Conservation (phyloP, 2,113 vertebrate species). For the Nyctereutes procyonoides region DNA sequence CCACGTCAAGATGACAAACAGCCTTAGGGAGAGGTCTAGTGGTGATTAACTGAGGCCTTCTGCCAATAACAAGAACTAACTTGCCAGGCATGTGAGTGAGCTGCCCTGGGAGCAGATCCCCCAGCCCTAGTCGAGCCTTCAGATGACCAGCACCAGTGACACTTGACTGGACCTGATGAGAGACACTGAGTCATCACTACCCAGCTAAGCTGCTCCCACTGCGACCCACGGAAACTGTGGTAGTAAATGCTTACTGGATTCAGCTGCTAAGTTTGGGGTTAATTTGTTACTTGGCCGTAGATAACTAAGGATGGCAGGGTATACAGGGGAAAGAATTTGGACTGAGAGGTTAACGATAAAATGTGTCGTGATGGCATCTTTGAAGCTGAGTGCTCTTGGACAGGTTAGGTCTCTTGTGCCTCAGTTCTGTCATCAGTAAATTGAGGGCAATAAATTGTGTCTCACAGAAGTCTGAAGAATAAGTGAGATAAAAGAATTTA, state of each 20-base stretch:
- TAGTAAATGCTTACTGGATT: not conserved
- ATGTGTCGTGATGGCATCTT: not conserved
- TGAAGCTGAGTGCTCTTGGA: not conserved
- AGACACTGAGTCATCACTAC: not conserved
- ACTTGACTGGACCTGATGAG: not conserved
- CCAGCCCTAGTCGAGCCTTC: not conserved
- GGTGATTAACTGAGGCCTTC: not conserved
- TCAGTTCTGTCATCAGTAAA: not conserved
- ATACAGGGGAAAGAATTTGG: not conserved
- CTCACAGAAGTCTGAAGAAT: not conserved
- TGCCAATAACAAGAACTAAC: not conserved
- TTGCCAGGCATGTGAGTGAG: fast-evolving
- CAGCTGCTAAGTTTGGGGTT: not conserved
- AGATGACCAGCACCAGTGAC: not conserved
- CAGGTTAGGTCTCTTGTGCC: not conserved
- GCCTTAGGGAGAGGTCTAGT: not conserved
- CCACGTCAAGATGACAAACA: not conserved
- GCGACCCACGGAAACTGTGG: not conserved
- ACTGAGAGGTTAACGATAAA: not conserved
- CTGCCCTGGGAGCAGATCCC: not conserved
- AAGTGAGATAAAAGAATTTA: slow-evolving; percentile 39
- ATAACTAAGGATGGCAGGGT: not conserved
- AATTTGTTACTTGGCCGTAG: not conserved
- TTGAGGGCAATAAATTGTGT: slow-evolving; percentile 35
- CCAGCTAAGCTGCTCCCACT: not conserved